A percentile compares a stretch with the other conserved stretches of the same genome.
phyloP scores from a whole-genome alignment of 2,888 invertebrate genomes.

The Heteromyza rotundicornis region DNA sequence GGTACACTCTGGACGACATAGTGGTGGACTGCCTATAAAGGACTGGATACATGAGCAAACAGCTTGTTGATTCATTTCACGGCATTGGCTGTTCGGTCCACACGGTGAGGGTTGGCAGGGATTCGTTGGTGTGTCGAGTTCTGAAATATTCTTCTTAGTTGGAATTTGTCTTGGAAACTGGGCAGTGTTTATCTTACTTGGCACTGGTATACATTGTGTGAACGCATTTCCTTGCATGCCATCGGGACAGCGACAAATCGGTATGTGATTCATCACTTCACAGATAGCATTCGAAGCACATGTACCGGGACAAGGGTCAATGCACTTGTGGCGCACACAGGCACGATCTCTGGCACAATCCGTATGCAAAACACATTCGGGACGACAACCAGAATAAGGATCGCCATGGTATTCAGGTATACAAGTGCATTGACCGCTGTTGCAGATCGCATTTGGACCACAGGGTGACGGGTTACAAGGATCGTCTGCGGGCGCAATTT shows the following conservation, averaged over 20 bases:
- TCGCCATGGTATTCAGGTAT: constrained; percentile 72
- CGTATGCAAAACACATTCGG: constrained; percentile 73
- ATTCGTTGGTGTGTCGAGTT: constrained; percentile 41
- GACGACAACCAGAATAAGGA: constrained; percentile 73
- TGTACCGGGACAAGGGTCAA: constrained; percentile 75
- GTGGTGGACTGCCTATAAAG: constrained; percentile 71
- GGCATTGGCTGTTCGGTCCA: constrained; percentile 82
- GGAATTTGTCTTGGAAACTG: no score
- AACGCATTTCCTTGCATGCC: constrained; percentile 76
- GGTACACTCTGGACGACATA: constrained; percentile 76
- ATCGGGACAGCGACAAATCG: constrained; percentile 69
- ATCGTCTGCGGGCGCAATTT: constrained; percentile 57
- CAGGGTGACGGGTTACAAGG: constrained; percentile 76
- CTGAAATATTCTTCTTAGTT: constrained; percentile 38
- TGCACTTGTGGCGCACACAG: constrained; percentile 74
- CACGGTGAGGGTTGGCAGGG: constrained; percentile 77
- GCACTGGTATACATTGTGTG: constrained; percentile 67
- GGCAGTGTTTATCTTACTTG: constrained; percentile 62
- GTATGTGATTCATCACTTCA: constrained; percentile 76
- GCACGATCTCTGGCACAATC: constrained; percentile 73
- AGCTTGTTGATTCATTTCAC: constrained; percentile 73
- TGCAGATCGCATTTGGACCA: constrained; percentile 75
- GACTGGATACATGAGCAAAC: constrained; percentile 73
- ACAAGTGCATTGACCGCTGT: constrained; percentile 73
- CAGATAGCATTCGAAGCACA: constrained; percentile 76